A percentile compares a stretch with the other conserved stretches of the same genome.
These are phyloP conservation scores for Tychaedon coryphoeus DNA, from an alignment of 2,113 vertebrate genomes.

Conservation along the genomic window DNA sequence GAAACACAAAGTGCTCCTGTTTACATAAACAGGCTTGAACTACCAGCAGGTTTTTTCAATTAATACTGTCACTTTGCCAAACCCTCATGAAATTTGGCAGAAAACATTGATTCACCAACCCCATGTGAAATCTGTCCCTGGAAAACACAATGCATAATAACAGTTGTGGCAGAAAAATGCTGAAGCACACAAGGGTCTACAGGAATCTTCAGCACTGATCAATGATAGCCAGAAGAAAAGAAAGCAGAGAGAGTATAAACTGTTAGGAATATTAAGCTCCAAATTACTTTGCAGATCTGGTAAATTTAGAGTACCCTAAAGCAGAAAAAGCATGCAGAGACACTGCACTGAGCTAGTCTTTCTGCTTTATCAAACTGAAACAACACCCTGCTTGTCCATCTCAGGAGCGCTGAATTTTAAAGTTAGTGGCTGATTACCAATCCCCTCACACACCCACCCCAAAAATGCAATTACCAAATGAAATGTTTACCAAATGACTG, in stretches of 20 bases:
- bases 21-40: background rate
- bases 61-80: slow-evolving; percentile 22
- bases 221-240: background rate
- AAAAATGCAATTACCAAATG: slow-evolving; percentile 15
- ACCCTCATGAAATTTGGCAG: background rate
- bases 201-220: background rate
- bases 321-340: background rate
- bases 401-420: background rate
- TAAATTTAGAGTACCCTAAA: background rate
- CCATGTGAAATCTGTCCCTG: background rate
- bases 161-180: background rate
- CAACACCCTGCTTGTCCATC: background rate
- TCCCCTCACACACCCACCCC: background rate
- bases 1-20: background rate
- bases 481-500: slow-evolving; percentile 33
- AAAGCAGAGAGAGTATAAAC: background rate
- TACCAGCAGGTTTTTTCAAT: background rate
- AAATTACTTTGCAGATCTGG: background rate
- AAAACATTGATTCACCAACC: background rate
- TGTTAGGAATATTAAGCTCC: background rate
- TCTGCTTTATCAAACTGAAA: background rate
- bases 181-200: background rate
- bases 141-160: background rate
- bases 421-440: background rate
- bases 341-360: background rate